Base-by-base conservation (phyloP, 1,140 invertebrate genomes). In the Asobara japonica region DNA sequence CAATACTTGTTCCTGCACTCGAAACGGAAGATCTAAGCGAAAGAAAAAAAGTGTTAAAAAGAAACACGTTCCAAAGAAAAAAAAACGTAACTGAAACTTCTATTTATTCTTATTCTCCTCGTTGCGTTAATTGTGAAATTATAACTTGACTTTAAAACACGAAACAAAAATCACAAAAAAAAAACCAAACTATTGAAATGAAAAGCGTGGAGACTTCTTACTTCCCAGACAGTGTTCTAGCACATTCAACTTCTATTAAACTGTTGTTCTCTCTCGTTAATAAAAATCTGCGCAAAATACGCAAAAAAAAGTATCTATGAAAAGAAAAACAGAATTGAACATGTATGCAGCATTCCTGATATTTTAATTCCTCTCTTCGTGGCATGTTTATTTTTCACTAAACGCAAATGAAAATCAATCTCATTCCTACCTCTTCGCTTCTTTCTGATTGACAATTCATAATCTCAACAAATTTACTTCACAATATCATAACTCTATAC, bases 221-320 rank as follows among this genome's bases (percentile, higher is more conserved):
- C 31, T 64, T 78, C 74, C 68, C 77, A 82, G 75, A 60, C 74
- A 75, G 68, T 81, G 75, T 81, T 83, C 76, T 81, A 83, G 74
- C 76, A 74, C 74, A 77, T 80, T 79, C 76, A 74, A 77, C 76
- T 80, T 83, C 77, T 83, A 76, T 74, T 78, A 74, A 81, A 77
- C 73, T 82, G 74, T 82, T 84, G 82, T 83, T 83, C 83, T 84
- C n/a, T n/a, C 78, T 82, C 77, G 77, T 82, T 83, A 80, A 84
- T 84, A 80, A 84, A 82, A 82, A 77, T 72, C 67, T 75, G 76
- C 77, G 70, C 75, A 76, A 78, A 71, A 69, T 25, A 56, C 51
- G 51, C 51, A 56, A 56, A 56, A 56, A 45, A 56, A 56, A 56
- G 18, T 18, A 56, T 25, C 22, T 45, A 45, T 45, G 41, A 16